Evolutionary conservation across 2,888 invertebrate genomes (phyloP).

Genomic region (Macaria liturata): DNA sequence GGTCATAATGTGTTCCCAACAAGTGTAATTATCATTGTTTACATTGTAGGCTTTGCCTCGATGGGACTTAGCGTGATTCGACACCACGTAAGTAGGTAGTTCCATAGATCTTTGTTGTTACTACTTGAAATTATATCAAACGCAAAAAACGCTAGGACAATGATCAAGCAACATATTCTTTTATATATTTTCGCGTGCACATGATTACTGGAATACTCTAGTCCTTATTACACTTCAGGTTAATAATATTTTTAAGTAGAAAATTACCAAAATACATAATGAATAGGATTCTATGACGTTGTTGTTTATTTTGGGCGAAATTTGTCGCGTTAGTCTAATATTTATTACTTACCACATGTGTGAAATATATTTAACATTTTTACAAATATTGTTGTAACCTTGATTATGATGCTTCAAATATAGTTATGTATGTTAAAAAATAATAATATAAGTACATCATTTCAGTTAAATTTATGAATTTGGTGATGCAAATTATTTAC

Average conservation of each 20-base stretch:
- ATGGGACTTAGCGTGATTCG: conserved; percentile 48
- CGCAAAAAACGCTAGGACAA: conserved; percentile 60
- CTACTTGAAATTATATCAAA: conserved; percentile 48
- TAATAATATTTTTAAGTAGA: conserved; percentile 21
- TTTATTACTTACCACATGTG: neutral
- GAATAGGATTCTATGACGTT: conserved; percentile 39
- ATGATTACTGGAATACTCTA: neutral
- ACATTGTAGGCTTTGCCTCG: conserved; percentile 37
- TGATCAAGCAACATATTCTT: conserved; percentile 35
- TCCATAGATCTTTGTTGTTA: conserved; percentile 70
- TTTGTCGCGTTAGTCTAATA: conserved; percentile 5
- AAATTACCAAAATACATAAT: conserved; percentile 1
- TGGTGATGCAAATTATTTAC: too few species aligned
- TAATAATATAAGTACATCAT: neutral
- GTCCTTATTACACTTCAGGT: neutral
- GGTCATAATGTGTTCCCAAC: conserved; percentile 14
- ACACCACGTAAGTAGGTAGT: conserved; percentile 60
- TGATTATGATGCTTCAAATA: neutral
- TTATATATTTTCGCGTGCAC: neutral
- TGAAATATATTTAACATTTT: too few species aligned
- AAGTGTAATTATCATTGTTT: conserved; percentile 23
- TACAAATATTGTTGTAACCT: too few species aligned
- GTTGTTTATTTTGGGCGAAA: conserved; percentile 57
- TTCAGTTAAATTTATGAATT: too few species aligned
- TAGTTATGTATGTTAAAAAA: neutral